Conservation (phyloP, 2,797 vertebrate genomes). For the Micromesistius poutassou region DNA sequence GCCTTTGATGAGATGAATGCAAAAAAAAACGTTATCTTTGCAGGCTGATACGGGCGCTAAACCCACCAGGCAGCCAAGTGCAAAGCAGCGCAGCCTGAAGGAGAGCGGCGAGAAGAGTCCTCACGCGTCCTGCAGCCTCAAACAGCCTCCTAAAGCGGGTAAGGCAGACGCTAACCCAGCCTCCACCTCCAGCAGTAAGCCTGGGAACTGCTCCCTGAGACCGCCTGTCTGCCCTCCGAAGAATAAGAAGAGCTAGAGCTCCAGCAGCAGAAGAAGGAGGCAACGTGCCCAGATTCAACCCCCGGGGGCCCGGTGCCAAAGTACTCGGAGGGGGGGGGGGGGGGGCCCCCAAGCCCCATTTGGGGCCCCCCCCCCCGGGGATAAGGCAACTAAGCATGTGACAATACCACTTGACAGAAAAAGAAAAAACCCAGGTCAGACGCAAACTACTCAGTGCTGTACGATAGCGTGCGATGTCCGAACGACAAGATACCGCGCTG, state of each 20-base stretch:
- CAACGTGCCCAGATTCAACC: neutral
- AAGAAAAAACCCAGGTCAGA: neutral
- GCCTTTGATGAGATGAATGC: conserved; percentile 54
- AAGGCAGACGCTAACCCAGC: conserved; percentile 50
- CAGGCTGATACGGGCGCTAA: conserved; percentile 60
- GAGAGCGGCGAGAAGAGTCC: conserved; percentile 47
- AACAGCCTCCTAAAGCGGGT: conserved; percentile 33
- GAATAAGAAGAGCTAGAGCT: conserved; percentile 62
- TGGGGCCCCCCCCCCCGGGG: neutral
- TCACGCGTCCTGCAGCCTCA: conserved; percentile 33
- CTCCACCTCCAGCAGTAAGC: conserved; percentile 40
- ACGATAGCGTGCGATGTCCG: neutral
- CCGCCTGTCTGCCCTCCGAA: conserved; percentile 36
- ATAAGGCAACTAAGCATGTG: neutral
- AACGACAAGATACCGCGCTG: neutral
- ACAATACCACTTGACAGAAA: neutral
- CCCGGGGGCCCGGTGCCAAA: neutral
- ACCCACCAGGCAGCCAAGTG: conserved; percentile 43
- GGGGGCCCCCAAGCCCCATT: neutral
- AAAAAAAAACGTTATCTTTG: conserved; percentile 58
- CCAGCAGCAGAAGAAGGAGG: neutral
- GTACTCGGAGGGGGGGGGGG: neutral
- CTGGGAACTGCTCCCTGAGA: conserved; percentile 51
- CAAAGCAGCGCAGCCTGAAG: conserved; percentile 47
- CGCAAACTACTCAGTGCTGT: neutral